A percentile compares a stretch with the other conserved stretches of the same genome.
Evolutionary conservation across 2,113 vertebrate species (phyloP).

Genomic region (Hoplias malabaricus): DNA sequence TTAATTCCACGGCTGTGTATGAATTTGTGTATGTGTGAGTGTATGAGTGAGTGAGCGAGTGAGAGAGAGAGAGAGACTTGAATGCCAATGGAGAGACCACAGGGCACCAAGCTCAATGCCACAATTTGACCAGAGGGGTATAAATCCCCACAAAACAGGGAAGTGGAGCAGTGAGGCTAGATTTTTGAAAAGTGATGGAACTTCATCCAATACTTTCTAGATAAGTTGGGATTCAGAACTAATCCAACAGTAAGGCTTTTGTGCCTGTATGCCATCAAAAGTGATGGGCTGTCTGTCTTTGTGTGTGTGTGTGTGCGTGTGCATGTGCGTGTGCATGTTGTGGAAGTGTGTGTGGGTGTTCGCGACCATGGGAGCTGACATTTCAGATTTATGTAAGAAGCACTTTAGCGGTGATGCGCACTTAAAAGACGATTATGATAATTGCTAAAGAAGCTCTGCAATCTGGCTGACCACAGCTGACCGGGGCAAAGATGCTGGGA

Average conservation of each 20-base stretch:
- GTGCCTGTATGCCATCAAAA: not conserved
- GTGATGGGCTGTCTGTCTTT: too few species aligned
- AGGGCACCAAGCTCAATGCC: too few species aligned
- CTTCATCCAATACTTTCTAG: too few species aligned
- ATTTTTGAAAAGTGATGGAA: too few species aligned
- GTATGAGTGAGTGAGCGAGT: not conserved
- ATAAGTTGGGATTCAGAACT: too few species aligned
- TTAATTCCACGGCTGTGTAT: slow-evolving; percentile 12
- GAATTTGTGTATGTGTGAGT: slow-evolving; percentile 10
- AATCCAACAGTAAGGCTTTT: too few species aligned
- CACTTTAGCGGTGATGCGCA: slow-evolving; percentile 27
- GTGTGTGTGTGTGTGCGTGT: not conserved
- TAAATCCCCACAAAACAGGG: too few species aligned
- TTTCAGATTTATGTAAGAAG: slow-evolving; percentile 37
- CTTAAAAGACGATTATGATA: slow-evolving; percentile 43
- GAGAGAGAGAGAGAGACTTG: too few species aligned
- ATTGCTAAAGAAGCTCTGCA: slow-evolving; percentile 35
- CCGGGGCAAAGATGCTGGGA: not conserved
- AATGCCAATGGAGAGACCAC: too few species aligned
- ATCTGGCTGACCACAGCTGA: not conserved
- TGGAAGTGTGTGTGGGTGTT: slow-evolving; percentile 31
- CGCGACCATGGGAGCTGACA: slow-evolving; percentile 34
- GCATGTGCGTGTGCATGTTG: slow-evolving; percentile 4
- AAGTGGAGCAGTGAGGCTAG: too few species aligned
- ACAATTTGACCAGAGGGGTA: too few species aligned